These are phyloP conservation scores for Drosophila murphyi DNA, from an alignment of 1,140 invertebrate species.

Conservation along the genomic window DNA sequence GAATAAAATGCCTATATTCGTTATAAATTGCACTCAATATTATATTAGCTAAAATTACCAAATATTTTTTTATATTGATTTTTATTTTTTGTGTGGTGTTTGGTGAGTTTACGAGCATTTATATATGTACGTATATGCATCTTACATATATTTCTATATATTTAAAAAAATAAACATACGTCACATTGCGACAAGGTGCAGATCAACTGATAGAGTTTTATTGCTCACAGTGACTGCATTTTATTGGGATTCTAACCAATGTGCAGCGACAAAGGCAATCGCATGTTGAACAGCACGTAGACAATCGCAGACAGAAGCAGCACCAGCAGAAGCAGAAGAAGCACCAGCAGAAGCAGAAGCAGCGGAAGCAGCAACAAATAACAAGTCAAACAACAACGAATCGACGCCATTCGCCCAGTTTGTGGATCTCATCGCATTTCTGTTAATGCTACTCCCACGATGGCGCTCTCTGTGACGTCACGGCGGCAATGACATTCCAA, in stretches of 20 bases:
- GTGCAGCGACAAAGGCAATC: conserved; percentile 19
- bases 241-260: conserved; percentile 29
- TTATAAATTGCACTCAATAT: too few relatives aligned
- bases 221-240: conserved; percentile 8
- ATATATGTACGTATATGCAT: too few relatives aligned
- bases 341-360: conserved; percentile 1
- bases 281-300: conserved; percentile 45
- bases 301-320: conserved; percentile 31
- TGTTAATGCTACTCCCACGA: conserved; percentile 6
- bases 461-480: conserved; percentile 39
- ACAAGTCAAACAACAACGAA: conserved; percentile 9
- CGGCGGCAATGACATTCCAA: conserved; percentile 28
- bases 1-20: neutral
- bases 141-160: neutral
- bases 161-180: neutral
- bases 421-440: conserved; percentile 8
- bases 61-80: too few relatives aligned
- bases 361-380: conserved; percentile 16
- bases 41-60: too few relatives aligned
- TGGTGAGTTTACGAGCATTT: too few relatives aligned
- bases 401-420: conserved; percentile 5
- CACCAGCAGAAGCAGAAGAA: neutral
- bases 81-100: too few relatives aligned
- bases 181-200: neutral
- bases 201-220: neutral